Evolutionary conservation across 2,888 invertebrate species (phyloP), one percentile per base, ranked within the genome.

Genomic region (Drosophila subquinaria): DNA sequence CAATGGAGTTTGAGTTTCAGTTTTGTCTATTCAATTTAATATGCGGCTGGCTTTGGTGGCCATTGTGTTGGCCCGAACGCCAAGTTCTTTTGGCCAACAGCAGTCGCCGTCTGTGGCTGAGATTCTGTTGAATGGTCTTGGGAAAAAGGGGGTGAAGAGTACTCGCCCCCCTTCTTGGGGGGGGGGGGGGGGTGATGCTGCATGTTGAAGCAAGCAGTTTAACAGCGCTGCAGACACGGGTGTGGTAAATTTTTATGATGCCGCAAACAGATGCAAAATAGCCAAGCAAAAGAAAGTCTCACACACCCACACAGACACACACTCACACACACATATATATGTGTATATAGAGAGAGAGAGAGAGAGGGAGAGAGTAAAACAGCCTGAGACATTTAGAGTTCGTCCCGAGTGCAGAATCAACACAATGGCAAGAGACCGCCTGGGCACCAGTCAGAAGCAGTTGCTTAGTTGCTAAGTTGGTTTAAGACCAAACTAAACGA

Each of bases 241-340:
- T 82, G 82, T 84, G 82, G 85, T 85, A 83, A 75, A 85, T 86
- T 86, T 86, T 85, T 86, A 87, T 86, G 82, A 82, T 86, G 86
- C 86, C 86, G 87, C 87, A 87, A 86, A 86, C 86, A 86, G 86
- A 86, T 85, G 87, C 85, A 86, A 87, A 85, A 85, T 87, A 76
- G 79, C 83, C 78, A 72, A 73, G 67, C 61, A 45, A 82, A 77
- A 76, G 76, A 83, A 84, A 82, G 68, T 23, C 70, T 45, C 51
- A 67, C 68, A 66, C 69, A 35, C 62, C 43, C 45, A 64, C 64
- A 63, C 8, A 62, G 43, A 33, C 20, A 50, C 20, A 65, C 15
- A 23, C 23, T 38, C 20, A 51, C 30, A 43, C 48, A 57, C 8
- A 65, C 43, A 62, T n/a, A 27, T 27, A 27, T 27, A 6, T 27